A percentile compares a stretch with the other conserved stretches of the same genome.
phyloP scores from a whole-genome alignment of 2,113 vertebrate species.

The Cranoglanis bouderius region DNA sequence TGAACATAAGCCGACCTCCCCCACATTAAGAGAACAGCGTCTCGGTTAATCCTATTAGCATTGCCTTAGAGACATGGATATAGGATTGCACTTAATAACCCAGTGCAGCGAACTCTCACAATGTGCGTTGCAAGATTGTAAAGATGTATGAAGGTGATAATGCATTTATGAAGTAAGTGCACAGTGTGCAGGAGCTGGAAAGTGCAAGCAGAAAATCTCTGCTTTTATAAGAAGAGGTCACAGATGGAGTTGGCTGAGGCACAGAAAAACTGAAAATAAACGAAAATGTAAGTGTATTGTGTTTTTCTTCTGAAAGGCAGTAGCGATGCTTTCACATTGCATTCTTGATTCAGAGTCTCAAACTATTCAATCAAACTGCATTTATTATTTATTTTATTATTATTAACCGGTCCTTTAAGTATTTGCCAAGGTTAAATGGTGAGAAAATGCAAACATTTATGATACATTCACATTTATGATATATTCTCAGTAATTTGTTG shows the following conservation, averaged over 20 bases:
- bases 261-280: background rate
- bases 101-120: conserved; percentile 21
- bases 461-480: too few species aligned
- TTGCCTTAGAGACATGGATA: conserved; percentile 36
- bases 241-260: background rate
- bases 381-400: background rate
- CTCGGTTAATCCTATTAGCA: conserved; percentile 35
- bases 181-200: conserved; percentile 17
- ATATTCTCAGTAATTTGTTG: background rate
- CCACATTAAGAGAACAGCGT: conserved; percentile 23
- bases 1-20: conserved; percentile 15
- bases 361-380: background rate
- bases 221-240: background rate
- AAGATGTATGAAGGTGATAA: conserved; percentile 29
- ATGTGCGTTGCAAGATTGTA: conserved; percentile 30
- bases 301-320: background rate
- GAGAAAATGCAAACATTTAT: background rate
- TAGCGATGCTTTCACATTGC: background rate
- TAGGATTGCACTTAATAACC: conserved; percentile 43
- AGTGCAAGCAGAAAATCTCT: conserved; percentile 5
- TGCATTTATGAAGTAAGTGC: conserved; percentile 31
- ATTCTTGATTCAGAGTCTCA: background rate
- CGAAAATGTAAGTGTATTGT: background rate
- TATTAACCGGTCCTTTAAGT: background rate
- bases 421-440: background rate